Evolutionary conservation across 2,113 vertebrate genomes (phyloP).

Genomic region (Origma solitaria): DNA sequence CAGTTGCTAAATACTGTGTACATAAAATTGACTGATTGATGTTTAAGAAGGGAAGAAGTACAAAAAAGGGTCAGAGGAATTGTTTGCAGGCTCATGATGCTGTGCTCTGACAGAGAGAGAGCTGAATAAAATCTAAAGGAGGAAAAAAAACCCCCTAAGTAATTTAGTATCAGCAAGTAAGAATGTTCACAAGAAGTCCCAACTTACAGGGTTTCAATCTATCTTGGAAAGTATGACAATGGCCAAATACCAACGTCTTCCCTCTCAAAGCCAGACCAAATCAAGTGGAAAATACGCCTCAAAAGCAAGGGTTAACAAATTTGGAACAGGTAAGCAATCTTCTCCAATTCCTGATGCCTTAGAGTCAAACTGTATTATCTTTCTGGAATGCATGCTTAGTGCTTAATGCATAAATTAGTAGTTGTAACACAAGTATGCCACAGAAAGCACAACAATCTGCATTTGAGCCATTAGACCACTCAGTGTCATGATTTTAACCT

Average conservation of each 20-base stretch:
- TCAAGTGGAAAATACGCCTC: neutral
- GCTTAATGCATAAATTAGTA: neutral
- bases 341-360: neutral
- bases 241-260: neutral
- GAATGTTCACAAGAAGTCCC: neutral
- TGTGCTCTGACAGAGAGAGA: neutral
- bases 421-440: neutral
- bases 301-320: neutral
- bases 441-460: neutral
- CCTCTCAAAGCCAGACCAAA: neutral
- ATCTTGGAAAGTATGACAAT: neutral
- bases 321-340: neutral
- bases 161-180: neutral
- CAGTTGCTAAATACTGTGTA: neutral
- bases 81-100: neutral
- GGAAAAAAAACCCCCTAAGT: rapidly evolving
- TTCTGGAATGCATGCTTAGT: neutral
- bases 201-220: neutral
- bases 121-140: neutral
- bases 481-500: neutral
- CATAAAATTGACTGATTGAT: neutral
- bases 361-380: neutral
- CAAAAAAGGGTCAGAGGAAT: neutral
- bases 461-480: neutral
- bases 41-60: neutral